Percentiles rank a stretch among this genome's conserved stretches.
Conservation (phyloP, 2,113 vertebrate species). For the Ailuropoda melanoleuca region DNA sequence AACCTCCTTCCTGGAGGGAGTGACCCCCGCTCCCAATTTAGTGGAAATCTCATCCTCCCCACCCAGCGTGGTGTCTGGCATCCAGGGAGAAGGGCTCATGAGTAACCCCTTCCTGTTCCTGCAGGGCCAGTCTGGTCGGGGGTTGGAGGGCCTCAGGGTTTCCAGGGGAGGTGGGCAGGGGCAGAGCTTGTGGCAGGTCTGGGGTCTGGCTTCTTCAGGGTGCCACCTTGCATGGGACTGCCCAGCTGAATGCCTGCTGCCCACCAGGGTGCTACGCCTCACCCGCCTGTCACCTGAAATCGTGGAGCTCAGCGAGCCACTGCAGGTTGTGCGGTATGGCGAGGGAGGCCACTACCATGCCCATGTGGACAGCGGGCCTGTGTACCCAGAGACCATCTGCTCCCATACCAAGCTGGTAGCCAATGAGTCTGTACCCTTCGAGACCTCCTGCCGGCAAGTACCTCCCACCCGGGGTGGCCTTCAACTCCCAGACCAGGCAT, state of each 20-base stretch:
- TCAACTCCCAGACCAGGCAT: neutral
- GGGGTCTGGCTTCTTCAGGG: neutral
- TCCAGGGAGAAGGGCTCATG: neutral
- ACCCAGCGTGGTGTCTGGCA: neutral
- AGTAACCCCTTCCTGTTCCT: neutral
- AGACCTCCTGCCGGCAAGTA: conserved; percentile 95
- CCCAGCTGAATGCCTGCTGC: neutral
- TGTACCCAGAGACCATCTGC: conserved; percentile 92
- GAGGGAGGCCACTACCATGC: conserved; percentile 95
- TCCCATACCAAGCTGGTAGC: conserved; percentile 93
- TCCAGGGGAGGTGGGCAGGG: neutral
- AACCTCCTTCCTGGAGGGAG: neutral
- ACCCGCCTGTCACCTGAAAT: conserved; percentile 92
- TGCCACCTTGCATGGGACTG: neutral
- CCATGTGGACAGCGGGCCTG: conserved; percentile 94
- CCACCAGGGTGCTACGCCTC: conserved; percentile 91
- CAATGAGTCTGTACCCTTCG: conserved; percentile 90
- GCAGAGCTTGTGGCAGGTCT: neutral
- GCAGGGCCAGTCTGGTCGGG: neutral
- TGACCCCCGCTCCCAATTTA: neutral
- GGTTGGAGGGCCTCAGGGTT: neutral
- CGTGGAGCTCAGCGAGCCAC: conserved; percentile 95
- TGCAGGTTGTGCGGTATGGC: conserved; percentile 95
- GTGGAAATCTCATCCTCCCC: neutral
- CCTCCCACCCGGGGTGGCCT: neutral